A percentile compares a stretch with the other conserved stretches of the same genome.
These are phyloP conservation scores for Diadema setosum DNA, from an alignment of 35 echinoderm and acorn worm species.

Conservation along the genomic window DNA sequence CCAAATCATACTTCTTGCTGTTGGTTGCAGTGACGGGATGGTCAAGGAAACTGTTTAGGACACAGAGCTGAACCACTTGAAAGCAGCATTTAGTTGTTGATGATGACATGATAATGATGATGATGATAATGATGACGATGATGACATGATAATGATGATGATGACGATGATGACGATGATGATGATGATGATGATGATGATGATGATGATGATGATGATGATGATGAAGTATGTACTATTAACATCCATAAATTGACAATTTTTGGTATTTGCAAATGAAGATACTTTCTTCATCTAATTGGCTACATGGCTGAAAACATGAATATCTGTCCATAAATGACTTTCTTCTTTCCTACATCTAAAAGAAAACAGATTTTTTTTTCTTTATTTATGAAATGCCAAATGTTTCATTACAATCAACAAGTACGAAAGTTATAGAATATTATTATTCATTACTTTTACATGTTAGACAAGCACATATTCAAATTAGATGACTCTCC, in stretches of 20 bases:
- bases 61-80: background rate
- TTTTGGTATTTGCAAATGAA: no score
- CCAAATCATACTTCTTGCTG: constrained; percentile 42
- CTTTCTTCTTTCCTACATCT: background rate
- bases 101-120: background rate
- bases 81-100: background rate
- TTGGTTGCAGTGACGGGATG: background rate
- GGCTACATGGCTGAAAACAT: no score
- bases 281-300: no score
- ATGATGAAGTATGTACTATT: background rate
- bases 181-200: background rate
- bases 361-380: no score
- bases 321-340: no score
- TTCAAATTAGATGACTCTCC: no score
- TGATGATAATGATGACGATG: background rate
- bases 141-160: background rate
- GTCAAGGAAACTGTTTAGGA: background rate
- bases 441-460: no score
- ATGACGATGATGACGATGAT: background rate
- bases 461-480: no score
- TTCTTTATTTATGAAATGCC: no score
- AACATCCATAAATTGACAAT: no score
- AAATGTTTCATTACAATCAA: no score
- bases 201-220: background rate
- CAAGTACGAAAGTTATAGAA: no score